Conservation (phyloP, 1,140 invertebrate species). For the Hylyphantes graminicola region DNA sequence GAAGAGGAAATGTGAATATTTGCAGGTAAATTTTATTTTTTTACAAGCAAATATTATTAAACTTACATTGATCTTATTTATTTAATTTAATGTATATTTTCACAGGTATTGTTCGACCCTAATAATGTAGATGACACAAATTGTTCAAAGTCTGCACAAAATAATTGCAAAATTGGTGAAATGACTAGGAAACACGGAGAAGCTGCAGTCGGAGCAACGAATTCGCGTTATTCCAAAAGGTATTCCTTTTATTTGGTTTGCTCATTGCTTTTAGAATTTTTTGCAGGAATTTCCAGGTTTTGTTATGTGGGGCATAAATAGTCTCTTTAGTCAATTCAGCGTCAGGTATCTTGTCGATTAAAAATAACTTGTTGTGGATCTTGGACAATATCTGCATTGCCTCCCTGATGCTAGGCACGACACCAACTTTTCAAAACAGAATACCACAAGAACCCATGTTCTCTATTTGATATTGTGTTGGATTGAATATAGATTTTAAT, state of each 20-base stretch:
- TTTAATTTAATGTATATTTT: background rate
- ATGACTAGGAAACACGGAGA: conserved; percentile 81
- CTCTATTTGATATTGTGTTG: too few species aligned
- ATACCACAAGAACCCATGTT: background rate
- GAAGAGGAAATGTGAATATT: conserved; percentile 69
- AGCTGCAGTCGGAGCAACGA: conserved; percentile 66
- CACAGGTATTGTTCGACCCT: conserved; percentile 81
- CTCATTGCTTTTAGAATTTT: too few species aligned
- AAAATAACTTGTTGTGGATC: too few species aligned
- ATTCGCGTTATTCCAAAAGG: conserved; percentile 64
- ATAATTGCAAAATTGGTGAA: conserved; percentile 77
- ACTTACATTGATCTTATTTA: background rate
- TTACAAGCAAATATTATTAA: conserved; percentile 68
- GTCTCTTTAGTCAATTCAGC: too few species aligned
- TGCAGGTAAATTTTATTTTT: conserved; percentile 71
- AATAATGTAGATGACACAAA: conserved; percentile 74
- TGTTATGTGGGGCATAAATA: too few species aligned
- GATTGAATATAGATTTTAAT: background rate
- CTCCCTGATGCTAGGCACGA: too few species aligned
- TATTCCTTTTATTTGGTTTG: background rate
- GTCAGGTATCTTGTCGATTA: too few species aligned
- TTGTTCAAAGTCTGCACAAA: conserved; percentile 66
- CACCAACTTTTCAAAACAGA: background rate
- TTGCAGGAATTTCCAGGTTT: too few species aligned
- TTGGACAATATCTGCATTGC: too few species aligned